These are phyloP conservation scores for Crotalus tigris DNA, from an alignment of 2,113 vertebrate species.

Conservation along the genomic window DNA sequence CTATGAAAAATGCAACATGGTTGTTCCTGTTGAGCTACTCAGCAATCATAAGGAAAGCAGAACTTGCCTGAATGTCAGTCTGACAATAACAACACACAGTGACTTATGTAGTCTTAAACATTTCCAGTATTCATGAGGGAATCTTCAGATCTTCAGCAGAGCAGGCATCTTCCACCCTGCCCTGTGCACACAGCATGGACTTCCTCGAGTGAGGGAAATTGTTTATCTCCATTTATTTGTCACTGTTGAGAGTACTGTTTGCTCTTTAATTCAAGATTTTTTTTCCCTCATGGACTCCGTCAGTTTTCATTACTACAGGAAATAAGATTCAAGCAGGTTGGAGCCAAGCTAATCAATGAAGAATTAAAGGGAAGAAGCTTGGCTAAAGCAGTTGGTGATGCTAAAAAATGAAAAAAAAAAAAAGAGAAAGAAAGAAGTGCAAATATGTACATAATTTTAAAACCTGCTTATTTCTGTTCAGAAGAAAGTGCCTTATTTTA, in stretches of 20 bases:
- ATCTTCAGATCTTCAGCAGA: background rate
- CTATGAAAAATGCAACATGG: background rate
- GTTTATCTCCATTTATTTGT: constrained; percentile 50
- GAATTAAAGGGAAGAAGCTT: constrained; percentile 47
- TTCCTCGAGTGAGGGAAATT: constrained; percentile 38
- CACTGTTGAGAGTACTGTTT: constrained; percentile 37
- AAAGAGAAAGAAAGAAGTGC: background rate
- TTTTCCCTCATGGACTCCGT: constrained; percentile 19
- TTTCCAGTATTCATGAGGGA: constrained; percentile 2
- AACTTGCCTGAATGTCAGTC: background rate
- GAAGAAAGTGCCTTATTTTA: constrained; percentile 5
- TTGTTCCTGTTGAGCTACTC: background rate
- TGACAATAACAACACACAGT: accelerated
- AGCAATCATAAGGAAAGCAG: background rate
- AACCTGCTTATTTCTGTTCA: constrained; percentile 26
- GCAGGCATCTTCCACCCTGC: background rate
- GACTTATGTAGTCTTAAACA: background rate
- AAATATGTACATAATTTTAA: constrained; percentile 49
- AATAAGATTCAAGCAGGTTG: constrained; percentile 43
- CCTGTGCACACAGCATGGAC: background rate
- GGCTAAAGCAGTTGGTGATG: constrained; percentile 34
- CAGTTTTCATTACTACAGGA: constrained; percentile 53
- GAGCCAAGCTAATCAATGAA: constrained; percentile 55
- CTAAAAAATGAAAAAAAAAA: background rate
- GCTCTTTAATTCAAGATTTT: constrained; percentile 31